These are phyloP conservation scores for Geotria australis DNA, from an alignment of 2,797 vertebrate genomes.

Conservation along the genomic window DNA sequence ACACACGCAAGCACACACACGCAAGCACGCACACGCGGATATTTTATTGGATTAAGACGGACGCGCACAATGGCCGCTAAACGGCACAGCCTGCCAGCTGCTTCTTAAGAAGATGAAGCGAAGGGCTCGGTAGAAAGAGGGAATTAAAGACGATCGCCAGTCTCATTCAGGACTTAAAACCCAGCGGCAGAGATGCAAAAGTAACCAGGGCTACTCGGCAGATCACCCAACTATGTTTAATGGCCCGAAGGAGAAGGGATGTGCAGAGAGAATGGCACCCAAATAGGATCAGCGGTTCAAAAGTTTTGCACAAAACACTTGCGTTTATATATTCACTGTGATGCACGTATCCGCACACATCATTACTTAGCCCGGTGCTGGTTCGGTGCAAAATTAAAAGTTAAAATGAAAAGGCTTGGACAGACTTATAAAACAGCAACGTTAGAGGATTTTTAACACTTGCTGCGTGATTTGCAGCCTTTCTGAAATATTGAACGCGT, in stretches of 20 bases:
- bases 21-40: not conserved
- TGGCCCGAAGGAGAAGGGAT: not conserved
- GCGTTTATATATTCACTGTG: too few species aligned
- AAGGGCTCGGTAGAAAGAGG: not conserved
- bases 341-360: too few species aligned
- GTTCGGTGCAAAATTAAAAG: too few species aligned
- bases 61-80: not conserved
- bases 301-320: not conserved
- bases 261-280: not conserved
- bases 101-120: not conserved
- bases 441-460: not conserved
- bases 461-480: not conserved
- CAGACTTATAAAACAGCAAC: not conserved
- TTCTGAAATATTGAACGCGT: not conserved
- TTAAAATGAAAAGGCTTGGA: too few species aligned
- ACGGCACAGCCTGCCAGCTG: not conserved
- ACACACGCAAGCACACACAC: too few species aligned
- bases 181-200: too few species aligned
- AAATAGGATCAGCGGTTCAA: not conserved
- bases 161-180: too few species aligned
- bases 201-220: too few species aligned
- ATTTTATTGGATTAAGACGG: not conserved
- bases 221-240: too few species aligned
- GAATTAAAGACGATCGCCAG: not conserved
- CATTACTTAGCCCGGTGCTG: too few species aligned